Evolutionary conservation across 1,140 invertebrate genomes (phyloP).

Genomic region (Cheumatopsyche charites): DNA sequence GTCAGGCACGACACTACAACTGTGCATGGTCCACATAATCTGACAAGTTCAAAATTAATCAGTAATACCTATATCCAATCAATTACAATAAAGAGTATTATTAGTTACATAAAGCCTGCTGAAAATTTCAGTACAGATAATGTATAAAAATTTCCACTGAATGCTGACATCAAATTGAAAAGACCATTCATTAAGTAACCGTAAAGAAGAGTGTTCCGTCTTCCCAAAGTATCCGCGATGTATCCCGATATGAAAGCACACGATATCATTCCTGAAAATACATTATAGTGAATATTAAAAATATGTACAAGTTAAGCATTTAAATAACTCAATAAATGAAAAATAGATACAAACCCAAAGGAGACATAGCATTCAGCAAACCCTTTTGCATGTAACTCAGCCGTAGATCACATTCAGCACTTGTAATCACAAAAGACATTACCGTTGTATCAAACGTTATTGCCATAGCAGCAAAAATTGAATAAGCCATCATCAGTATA

Average conservation of each 20-base stretch:
- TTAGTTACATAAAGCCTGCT: constrained; percentile 77
- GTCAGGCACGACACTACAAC: constrained; percentile 72
- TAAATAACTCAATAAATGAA: no score
- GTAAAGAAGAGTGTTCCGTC: constrained; percentile 71
- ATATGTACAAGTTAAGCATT: no score
- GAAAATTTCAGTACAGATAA: constrained; percentile 77
- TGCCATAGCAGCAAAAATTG: constrained; percentile 67
- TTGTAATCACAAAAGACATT: constrained; percentile 71
- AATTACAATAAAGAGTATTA: neutral
- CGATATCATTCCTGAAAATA: constrained; percentile 73
- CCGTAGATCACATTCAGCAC: constrained; percentile 73
- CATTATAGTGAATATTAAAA: neutral
- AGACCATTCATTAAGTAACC: constrained; percentile 74
- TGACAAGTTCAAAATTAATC: constrained; percentile 6
- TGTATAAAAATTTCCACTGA: constrained; percentile 73
- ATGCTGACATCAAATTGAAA: constrained; percentile 68
- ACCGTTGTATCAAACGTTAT: constrained; percentile 67
- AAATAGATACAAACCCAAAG: constrained; percentile 68
- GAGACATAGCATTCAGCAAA: constrained; percentile 69
- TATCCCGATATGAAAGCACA: constrained; percentile 83
- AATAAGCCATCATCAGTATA: constrained; percentile 64
- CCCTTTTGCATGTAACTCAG: constrained; percentile 72
- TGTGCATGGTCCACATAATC: constrained; percentile 69
- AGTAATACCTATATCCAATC: neutral
- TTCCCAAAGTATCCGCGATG: constrained; percentile 76